Base-by-base conservation (phyloP, 2,888 invertebrate genomes). In the Cerastis rubricosa region DNA sequence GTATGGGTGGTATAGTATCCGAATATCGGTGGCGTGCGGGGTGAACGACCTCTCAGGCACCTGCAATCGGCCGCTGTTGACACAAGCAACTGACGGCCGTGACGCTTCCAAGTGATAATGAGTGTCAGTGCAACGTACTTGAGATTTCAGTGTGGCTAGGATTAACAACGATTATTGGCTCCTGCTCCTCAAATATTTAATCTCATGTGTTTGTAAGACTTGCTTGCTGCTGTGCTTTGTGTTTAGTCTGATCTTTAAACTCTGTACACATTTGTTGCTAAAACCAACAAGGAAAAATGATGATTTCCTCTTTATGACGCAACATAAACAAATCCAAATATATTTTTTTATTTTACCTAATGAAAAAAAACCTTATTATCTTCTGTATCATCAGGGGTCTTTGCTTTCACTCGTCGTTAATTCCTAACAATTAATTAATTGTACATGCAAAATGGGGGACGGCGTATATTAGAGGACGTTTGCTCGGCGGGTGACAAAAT, bases 1-100 rank as follows among this genome's bases (percentile, higher is more conserved):
- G 90, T 92, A 91, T 93, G 92, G 92, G 90, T 92, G 91, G 92
- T 91, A 91, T 91, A 92, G 92, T 95, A 94, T 94, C 96, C 95
- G 94, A 96, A 96, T 96, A 96, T 96, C 92, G 92, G 92, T 91
- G 92, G 92, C 93, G 91, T 90, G 88, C 91, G 93, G 92, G 96
- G 94, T 95, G 93, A 95, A 94, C 83, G 95, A 95, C 94, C 96
- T 91, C 87, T 86, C 89, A 93, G 94, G 93, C 94, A 96, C 96
- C 96, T 96, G 96, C 95, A 95, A 94, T 95, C 94, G 94, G 92
- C 71, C 92, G 91, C 91, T 95, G 94, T 96, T 96, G 95, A 96
- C 94, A 95, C 91, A 95, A 94, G 91, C 92, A 93, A 93, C 93
- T 89, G 90, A 87, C 87, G 89, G 88, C 89, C 89, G 92, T 93